These are phyloP conservation scores for Beris chalybata DNA, from an alignment of 2,888 invertebrate species.

Conservation along the genomic window DNA sequence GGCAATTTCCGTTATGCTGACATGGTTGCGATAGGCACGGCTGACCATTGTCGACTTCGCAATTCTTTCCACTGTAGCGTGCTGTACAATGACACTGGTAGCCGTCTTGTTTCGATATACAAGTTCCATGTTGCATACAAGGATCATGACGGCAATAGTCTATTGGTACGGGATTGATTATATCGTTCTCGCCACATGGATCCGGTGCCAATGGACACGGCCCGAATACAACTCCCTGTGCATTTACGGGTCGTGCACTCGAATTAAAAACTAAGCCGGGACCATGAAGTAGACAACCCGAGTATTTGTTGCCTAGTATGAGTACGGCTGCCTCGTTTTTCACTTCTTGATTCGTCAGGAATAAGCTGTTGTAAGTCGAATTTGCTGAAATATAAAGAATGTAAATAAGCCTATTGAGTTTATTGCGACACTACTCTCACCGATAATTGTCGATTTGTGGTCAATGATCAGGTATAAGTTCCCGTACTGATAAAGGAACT, in stretches of 20 bases:
- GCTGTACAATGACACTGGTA: conserved; percentile 85
- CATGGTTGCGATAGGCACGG: conserved; percentile 73
- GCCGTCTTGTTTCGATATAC: conserved; percentile 73
- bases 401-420: not conserved
- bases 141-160: conserved; percentile 79
- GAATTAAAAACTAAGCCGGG: conserved; percentile 78
- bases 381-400: conserved; percentile 61
- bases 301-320: conserved; percentile 78
- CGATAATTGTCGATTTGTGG: conserved; percentile 53
- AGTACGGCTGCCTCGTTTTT: conserved; percentile 73
- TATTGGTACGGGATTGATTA: conserved; percentile 61
- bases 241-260: conserved; percentile 60
- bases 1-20: conserved; percentile 72
- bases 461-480: conserved; percentile 55
- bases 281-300: conserved; percentile 83
- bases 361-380: conserved; percentile 74
- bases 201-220: conserved; percentile 74
- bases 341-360: conserved; percentile 71
- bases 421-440: conserved; percentile 42
- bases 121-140: conserved; percentile 80
- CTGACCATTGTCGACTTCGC: conserved; percentile 78
- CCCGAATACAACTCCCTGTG: conserved; percentile 73
- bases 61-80: conserved; percentile 84
- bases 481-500: conserved; percentile 56
- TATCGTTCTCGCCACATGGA: conserved; percentile 64